Conservation (phyloP, 2,113 vertebrate species). For the Pao palembangensis region DNA sequence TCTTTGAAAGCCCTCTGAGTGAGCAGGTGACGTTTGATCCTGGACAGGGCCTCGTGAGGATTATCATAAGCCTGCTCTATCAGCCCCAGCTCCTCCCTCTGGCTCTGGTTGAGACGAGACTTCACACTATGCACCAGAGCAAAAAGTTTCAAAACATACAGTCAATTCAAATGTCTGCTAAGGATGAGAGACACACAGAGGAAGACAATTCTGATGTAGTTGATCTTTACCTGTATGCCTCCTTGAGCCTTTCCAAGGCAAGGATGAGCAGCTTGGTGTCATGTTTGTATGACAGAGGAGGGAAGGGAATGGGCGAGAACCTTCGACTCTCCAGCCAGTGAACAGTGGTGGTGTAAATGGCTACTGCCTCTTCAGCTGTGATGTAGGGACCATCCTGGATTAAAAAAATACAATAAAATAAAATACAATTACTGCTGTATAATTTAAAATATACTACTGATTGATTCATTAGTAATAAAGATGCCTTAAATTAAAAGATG, state of each 20-base stretch:
- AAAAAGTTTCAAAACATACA: not conserved
- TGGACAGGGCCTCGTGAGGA: constrained; percentile 95
- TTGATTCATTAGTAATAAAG: not conserved
- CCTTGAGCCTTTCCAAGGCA: constrained; percentile 95
- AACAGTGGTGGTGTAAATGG: constrained; percentile 99
- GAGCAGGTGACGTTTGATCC: constrained; percentile 97
- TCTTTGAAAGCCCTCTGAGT: constrained; percentile 99
- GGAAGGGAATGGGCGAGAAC: constrained; percentile 97
- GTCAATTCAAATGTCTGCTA: not conserved
- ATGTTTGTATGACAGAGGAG: constrained; percentile 95
- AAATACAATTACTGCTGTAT: too few species aligned
- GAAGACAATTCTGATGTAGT: not conserved
- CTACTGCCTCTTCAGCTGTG: constrained; percentile 96
- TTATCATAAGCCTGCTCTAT: constrained; percentile 99
- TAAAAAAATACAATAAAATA: too few species aligned
- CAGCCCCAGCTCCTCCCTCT: constrained; percentile 94
- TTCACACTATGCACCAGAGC: constrained; percentile 81
- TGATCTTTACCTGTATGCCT: constrained; percentile 91
- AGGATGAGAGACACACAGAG: not conserved
- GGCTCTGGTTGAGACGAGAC: constrained; percentile 96
- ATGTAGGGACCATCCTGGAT: constrained; percentile 96
- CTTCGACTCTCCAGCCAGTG: constrained; percentile 98
- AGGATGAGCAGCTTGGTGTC: constrained; percentile 97
- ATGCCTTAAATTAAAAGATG: not conserved
- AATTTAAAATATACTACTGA: not conserved